phyloP scores from a whole-genome alignment of 2,888 invertebrate species.

The Cerastoderma edule region DNA sequence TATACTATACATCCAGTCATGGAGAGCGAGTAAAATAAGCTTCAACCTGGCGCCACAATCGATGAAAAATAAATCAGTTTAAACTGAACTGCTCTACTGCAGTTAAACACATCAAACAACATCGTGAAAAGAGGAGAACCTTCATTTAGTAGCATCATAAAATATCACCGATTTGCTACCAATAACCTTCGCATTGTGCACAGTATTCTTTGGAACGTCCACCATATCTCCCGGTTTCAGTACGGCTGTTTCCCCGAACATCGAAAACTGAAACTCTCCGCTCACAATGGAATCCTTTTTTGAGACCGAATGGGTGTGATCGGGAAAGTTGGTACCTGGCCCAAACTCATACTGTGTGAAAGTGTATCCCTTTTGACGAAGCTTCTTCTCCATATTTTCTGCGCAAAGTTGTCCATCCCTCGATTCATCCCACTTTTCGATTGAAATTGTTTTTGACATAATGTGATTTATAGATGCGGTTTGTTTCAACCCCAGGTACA shows the following conservation, averaged over 20 bases:
- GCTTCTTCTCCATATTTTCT: conserved; percentile 74
- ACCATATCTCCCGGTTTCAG: conserved; percentile 80
- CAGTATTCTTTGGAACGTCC: conserved; percentile 74
- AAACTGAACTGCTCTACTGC: no score
- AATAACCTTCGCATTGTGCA: conserved; percentile 78
- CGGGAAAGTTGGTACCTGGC: conserved; percentile 78
- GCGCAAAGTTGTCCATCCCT: conserved; percentile 72
- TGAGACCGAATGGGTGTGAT: conserved; percentile 76
- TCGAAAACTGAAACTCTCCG: conserved; percentile 76
- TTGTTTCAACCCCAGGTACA: background rate
- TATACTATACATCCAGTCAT: no score
- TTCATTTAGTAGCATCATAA: conserved; percentile 74
- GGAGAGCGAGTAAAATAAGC: no score
- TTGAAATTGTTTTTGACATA: conserved; percentile 56
- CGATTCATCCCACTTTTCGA: conserved; percentile 75
- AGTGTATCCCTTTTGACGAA: conserved; percentile 72
- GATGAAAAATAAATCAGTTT: no score
- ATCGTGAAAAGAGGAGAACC: background rate
- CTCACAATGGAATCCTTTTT: conserved; percentile 79
- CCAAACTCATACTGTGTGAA: conserved; percentile 72
- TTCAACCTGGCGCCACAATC: no score
- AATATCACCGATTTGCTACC: conserved; percentile 74
- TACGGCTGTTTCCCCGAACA: conserved; percentile 75
- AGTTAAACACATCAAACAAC: no score
- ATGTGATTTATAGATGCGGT: no score